phyloP scores from a whole-genome alignment of 2,888 invertebrate genomes.

The Drosophila yooni region DNA sequence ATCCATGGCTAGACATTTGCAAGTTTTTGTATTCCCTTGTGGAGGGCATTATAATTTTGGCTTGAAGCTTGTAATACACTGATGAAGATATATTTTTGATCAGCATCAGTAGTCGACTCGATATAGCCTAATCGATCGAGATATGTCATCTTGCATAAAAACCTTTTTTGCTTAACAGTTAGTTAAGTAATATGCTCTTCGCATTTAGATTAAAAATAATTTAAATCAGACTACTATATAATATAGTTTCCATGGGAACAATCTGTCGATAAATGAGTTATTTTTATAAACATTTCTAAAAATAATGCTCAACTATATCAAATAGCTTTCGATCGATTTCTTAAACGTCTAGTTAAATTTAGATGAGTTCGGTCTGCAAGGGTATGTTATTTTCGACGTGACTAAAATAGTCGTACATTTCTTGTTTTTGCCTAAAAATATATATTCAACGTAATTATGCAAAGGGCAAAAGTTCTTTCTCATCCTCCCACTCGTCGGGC shows the following conservation, averaged over 20 bases:
- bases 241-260: not conserved
- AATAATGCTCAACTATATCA: not conserved
- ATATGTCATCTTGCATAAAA: not conserved
- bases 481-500: not conserved
- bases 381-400: not conserved
- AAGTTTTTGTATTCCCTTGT: not conserved
- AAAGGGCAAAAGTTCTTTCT: conserved; percentile 21
- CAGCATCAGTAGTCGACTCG: not conserved
- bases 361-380: not conserved
- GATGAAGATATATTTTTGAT: not conserved
- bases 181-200: no score
- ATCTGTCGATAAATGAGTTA: not conserved
- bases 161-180: not conserved
- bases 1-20: conserved; percentile 45
- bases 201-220: not conserved
- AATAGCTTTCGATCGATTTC: not conserved
- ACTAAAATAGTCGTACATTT: not conserved
- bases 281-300: no score
- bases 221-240: not conserved
- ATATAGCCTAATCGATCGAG: not conserved
- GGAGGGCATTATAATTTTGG: not conserved
- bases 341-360: not conserved
- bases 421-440: conserved; percentile 22
- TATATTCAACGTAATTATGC: conserved; percentile 14
- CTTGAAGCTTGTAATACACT: not conserved